Evolutionary conservation across 1,140 invertebrate genomes (phyloP), one percentile per base, ranked within the genome.

Genomic region (Cyphomyrmex costatus): DNA sequence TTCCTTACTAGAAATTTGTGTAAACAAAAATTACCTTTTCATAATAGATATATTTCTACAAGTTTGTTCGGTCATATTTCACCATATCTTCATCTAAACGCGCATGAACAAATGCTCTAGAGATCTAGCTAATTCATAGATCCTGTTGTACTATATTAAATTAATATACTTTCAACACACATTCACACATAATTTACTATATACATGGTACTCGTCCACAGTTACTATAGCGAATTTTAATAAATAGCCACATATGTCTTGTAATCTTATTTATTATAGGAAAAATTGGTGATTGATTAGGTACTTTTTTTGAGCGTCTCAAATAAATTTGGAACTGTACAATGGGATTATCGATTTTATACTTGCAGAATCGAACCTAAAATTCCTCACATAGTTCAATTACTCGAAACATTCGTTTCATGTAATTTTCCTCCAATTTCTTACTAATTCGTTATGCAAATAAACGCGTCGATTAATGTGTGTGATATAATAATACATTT

Each of bases 261-360:
- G 88, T 91, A 91, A 89, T 80, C 85, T 91, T 90, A 91, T 91
- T 91, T 91, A 91, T 91, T 91, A 87, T 91, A 91, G 90, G 36
- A 87, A 80, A 82, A 89, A 91, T 91, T 91, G 90, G 87, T 91
- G 87, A 91, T 90, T 88, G 70, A 88, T 90, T 91, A 91, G 90
- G 2, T 85, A 89, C 36, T 63, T 78, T 65, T 66, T 86, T 87
- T 78, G 76, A 84, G 77, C 87, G 74, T 89, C 86, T 88, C 49
- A 79, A 91, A 91, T 91, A 91, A 91, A 91, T 87, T 89, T 56
- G 58, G 86, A 77, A 80, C 83, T 85, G 73, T 82, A 89, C 56
- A 77, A 90, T 66, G 73, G 30, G 65, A 89, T 86, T 58, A 33
- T 46, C 79, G 53, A 58, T n/a, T 82, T 73, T 30, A 58, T 21